Conservation (phyloP, 2,888 invertebrate species). For the Brenthis daphne region DNA sequence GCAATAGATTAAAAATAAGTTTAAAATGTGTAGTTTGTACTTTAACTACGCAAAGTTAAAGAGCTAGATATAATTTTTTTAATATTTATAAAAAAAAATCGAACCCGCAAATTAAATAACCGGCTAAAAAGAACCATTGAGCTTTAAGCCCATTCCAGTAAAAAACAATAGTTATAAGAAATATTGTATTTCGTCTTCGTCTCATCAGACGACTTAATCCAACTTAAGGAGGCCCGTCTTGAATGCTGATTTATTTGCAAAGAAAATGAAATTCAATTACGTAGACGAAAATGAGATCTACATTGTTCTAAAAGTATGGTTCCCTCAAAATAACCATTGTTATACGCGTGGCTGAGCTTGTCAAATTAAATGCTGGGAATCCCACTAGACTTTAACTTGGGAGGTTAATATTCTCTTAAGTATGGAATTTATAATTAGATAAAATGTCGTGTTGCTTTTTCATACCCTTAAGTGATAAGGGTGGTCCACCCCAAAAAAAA, state of each 20-base stretch:
- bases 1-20: too few relatives aligned
- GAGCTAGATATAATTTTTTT: too few relatives aligned
- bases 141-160: neutral
- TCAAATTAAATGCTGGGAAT: constrained; percentile 20
- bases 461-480: too few relatives aligned
- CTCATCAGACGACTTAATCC: constrained; percentile 41
- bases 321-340: constrained; percentile 19
- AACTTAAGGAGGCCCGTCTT: constrained; percentile 37
- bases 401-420: neutral
- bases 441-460: neutral
- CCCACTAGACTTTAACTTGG: constrained; percentile 14
- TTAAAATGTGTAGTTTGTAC: too few relatives aligned
- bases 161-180: constrained; percentile 9
- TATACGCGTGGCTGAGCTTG: constrained; percentile 11
- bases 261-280: constrained; percentile 34
- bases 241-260: constrained; percentile 31
- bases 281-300: constrained; percentile 22
- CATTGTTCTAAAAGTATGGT: constrained; percentile 4
- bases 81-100: too few relatives aligned
- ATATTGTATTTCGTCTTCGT: constrained; percentile 24
- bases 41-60: too few relatives aligned
- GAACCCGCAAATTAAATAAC: too few relatives aligned
- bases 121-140: neutral
- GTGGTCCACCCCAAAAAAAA: too few relatives aligned
- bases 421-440: constrained; percentile 3